Conservation (phyloP, 2,797 vertebrate genomes). For the Phaenicophaeus curvirostris region DNA sequence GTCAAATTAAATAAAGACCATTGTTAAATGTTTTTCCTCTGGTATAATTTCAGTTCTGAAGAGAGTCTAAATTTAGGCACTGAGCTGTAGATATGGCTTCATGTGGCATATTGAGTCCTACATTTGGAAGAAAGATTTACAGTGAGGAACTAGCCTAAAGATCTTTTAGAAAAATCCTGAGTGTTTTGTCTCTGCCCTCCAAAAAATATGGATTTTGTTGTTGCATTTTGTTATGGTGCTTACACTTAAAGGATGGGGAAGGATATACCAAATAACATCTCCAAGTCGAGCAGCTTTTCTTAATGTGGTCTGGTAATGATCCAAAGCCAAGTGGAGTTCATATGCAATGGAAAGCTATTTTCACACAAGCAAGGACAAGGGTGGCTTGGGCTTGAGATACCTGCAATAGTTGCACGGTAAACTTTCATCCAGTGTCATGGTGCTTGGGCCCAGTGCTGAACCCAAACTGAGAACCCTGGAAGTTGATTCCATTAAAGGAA, state of each 20-base stretch:
- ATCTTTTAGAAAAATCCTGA: not conserved
- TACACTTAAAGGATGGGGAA: not conserved
- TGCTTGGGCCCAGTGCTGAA: not conserved
- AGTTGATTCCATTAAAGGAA: not conserved
- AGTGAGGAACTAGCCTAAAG: not conserved
- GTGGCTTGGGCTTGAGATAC: not conserved
- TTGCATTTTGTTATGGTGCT: not conserved
- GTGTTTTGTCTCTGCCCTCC: not conserved
- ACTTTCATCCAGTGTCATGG: not conserved
- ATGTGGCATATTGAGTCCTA: not conserved
- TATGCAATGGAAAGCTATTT: not conserved
- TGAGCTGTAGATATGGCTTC: not conserved
- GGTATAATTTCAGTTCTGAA: constrained; percentile 21
- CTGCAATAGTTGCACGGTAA: not conserved
- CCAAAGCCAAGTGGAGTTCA: not conserved
- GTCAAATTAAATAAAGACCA: constrained; percentile 48
- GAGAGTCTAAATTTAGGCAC: constrained; percentile 56
- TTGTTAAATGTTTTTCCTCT: not conserved
- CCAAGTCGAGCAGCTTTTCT: not conserved
- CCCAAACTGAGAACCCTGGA: not conserved
- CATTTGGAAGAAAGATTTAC: not conserved
- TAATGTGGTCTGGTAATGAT: not conserved
- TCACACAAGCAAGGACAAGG: not conserved
- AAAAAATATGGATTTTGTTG: not conserved
- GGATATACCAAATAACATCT: not conserved